Conservation (phyloP, 2,888 invertebrate genomes). For the Oligia strigilis region DNA sequence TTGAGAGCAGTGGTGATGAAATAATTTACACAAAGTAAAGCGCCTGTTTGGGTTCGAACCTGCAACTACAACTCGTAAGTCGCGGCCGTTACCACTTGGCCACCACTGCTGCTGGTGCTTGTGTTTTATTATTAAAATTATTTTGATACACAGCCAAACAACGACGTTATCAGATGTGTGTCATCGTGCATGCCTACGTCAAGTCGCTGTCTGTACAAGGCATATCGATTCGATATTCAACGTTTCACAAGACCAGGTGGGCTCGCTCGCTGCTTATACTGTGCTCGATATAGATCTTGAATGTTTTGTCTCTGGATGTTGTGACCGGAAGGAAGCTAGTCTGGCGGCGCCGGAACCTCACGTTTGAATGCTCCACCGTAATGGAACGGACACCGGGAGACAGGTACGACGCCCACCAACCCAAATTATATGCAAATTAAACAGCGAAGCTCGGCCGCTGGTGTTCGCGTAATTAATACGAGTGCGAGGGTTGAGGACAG, state of each 20-base stretch:
- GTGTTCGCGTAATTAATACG: constrained; percentile 25
- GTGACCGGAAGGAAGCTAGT: constrained; percentile 23
- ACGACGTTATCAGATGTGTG: constrained; percentile 49
- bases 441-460: neutral
- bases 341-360: constrained; percentile 34
- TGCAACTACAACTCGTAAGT: too few species aligned
- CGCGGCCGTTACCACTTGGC: too few species aligned
- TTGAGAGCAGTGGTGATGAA: too few species aligned
- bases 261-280: neutral
- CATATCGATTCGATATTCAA: constrained; percentile 4
- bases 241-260: neutral
- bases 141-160: constrained; percentile 46
- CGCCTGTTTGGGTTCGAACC: too few species aligned
- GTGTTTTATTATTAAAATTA: constrained; percentile 45
- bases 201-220: neutral
- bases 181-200: constrained; percentile 33
- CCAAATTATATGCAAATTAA: constrained; percentile 42
- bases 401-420: constrained; percentile 17
- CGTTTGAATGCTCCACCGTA: constrained; percentile 41
- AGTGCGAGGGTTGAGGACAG: neutral
- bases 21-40: too few species aligned
- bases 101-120: too few species aligned
- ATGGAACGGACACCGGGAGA: constrained; percentile 33
- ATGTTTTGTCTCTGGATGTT: constrained; percentile 13
- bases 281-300: neutral